These are phyloP conservation scores for Potamarius usumacintae DNA, from an alignment of 2,113 vertebrate genomes.

Conservation along the genomic window DNA sequence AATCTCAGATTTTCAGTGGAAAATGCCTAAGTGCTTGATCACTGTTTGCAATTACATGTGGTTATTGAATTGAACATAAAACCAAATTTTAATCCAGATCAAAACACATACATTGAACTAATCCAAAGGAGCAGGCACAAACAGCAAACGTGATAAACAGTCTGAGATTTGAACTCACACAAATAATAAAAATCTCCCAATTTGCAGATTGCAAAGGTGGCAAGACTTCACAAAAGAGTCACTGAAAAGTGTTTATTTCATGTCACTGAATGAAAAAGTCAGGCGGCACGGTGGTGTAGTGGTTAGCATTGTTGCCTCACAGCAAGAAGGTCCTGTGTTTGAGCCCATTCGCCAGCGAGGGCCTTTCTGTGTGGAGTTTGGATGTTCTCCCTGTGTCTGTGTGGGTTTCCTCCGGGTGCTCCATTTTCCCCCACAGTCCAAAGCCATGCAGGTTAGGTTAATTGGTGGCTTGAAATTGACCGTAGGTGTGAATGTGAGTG, in stretches of 20 bases:
- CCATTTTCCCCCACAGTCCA: too few relatives aligned
- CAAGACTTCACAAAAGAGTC: not conserved
- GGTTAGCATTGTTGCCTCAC: too few relatives aligned
- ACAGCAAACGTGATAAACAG: not conserved
- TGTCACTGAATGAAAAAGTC: too few relatives aligned
- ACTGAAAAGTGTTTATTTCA: not conserved
- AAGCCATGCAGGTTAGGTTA: too few relatives aligned
- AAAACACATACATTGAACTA: not conserved
- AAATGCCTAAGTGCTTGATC: not conserved
- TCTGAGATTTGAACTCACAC: not conserved
- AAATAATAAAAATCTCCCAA: not conserved
- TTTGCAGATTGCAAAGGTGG: not conserved
- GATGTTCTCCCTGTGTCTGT: too few relatives aligned
- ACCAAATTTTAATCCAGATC: not conserved
- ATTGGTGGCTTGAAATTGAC: too few relatives aligned
- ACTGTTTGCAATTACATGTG: not conserved
- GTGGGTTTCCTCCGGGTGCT: too few relatives aligned
- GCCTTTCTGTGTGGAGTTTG: too few relatives aligned
- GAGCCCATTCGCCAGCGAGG: too few relatives aligned
- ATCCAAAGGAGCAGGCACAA: not conserved
- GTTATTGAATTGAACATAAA: not conserved
- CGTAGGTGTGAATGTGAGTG: too few relatives aligned
- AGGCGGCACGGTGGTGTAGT: too few relatives aligned
- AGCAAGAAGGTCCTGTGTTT: too few relatives aligned
- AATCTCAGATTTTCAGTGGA: not conserved